Evolutionary conservation across 2,113 vertebrate species (phyloP), one percentile per base, ranked within the genome.

Genomic region (Pelecanoides urinatrix): DNA sequence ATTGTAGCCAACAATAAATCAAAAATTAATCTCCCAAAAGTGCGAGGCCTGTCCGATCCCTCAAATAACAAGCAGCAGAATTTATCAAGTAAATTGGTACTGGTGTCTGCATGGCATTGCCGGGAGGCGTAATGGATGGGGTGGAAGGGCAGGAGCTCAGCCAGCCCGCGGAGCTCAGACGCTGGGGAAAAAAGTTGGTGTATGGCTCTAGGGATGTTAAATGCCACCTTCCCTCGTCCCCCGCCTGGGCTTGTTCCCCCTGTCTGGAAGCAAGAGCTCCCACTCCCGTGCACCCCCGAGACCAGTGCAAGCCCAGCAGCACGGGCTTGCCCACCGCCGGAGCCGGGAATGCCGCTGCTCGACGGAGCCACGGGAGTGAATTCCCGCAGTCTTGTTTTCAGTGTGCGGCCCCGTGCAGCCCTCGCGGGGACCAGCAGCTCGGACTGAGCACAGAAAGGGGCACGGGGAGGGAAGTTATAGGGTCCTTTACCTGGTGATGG

Each of bases 21-120:
- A 98, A 98, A 98, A 98, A 97, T 98, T 98, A 98, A 98, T 98
- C 98, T 98, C 96, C 97, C 81, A 1, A 92, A 97, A 98, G 97
- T 52, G 71, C 78, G 26, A 92, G 92, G 97, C 94, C 96, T 96
- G 97, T 97, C 98, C 59, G 87, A 96, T 95, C 91, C 89, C 92
- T 98, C 97, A 92, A 96, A 97, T 80, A 97, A 95, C 95, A 96
- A 98, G 95, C 84, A 97, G 97, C 73, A 53, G 96, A 93, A 98
- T 97, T 97, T 92, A 95, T 97, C 96, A 94, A 88, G 87, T 68
- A 83, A 97, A 96, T 90, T 78, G 97, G 94, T 36, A 21, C 84
- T 1, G 3, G 82, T 15, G 94, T n/a, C 94, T 95, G 88, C 88
- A 10, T 21, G 20, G 75, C 75, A 8, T 15, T 52, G 76, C 76